Evolutionary conservation across 2,888 invertebrate species (phyloP), one percentile per base, ranked within the genome.

Genomic region (Epicampocera succincta): DNA sequence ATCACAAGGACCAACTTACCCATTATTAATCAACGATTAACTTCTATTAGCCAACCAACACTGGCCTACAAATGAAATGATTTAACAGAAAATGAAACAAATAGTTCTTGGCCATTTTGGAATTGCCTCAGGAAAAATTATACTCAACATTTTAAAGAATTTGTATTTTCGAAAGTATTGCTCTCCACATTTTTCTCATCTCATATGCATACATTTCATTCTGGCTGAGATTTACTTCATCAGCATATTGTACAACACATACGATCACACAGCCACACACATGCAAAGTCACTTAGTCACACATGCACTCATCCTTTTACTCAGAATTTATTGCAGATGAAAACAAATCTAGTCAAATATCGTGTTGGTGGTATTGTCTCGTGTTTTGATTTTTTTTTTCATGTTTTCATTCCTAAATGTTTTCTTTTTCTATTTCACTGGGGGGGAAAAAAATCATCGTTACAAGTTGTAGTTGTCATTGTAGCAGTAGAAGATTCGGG

Each of bases 401-500:
- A 38, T 13, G 17, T 19, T 68, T n/a, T 29, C 29, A 33, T 73
- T 44, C 17, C 29, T 54, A 6, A 33, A 33, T 33, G 33, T 33
- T n/a, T 21, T 21, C n/a, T 19, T 33, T 46, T 68, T 40, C 25
- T 69, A 68, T 56, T 77, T 52, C 50, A 40, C 68, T 29, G 63
- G n/a, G n/a, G n/a, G n/a, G n/a, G 48, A 66, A 54, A 75, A 33
- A 33, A 33, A 33, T 8, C 9, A 40, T 61, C 50, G 13, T 56
- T 38, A 63, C 54, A 77, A 60, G 33, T 73, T 61, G 44, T 61
- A 50, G 21, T 58, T 72, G 21, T 17, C 38, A 56, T 75, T 75
- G 66, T 40, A 15, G n/a, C 44, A 60, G 50, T 50, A 40, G 21
- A 61, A 78, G 61, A 80, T 73, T 68, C 66, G 79, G 84, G 86